Evolutionary conservation across 2,113 vertebrate genomes (phyloP).

Genomic region (Rhinoptilus africanus): DNA sequence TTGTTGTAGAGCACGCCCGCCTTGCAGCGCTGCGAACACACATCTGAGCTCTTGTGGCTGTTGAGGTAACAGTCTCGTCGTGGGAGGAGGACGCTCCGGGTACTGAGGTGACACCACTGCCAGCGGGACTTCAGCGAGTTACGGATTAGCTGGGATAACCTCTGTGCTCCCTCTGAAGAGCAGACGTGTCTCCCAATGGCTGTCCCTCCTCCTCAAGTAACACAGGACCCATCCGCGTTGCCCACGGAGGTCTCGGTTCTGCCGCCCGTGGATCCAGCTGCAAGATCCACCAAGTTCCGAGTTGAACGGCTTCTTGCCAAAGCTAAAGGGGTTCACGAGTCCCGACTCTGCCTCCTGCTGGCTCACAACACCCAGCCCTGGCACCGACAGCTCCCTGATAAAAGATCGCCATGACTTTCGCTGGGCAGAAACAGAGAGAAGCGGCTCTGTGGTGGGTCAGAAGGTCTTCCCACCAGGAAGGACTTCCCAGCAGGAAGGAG

Average conservation of each 20-base stretch:
- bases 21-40: accelerated
- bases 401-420: accelerated
- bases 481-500: neutral
- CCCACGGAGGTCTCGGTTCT: accelerated
- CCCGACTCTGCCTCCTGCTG: neutral
- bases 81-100: too few relatives aligned
- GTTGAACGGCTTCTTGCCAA: neutral
- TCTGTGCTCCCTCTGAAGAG: neutral
- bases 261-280: neutral
- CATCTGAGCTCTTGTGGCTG: neutral
- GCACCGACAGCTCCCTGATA: neutral
- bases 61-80: neutral
- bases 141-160: neutral
- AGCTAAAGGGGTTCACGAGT: neutral
- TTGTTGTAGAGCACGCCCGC: neutral
- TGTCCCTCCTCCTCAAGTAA: neutral
- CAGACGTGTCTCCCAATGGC: accelerated
- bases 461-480: neutral
- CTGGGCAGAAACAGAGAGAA: neutral
- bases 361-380: accelerated
- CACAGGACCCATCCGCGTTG: accelerated
- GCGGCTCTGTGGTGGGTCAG: neutral
- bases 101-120: too few relatives aligned
- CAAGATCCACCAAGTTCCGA: neutral
- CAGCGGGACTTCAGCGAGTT: neutral